These are phyloP conservation scores for Amiota minor DNA, from an alignment of 2,888 invertebrate genomes.

Conservation along the genomic window DNA sequence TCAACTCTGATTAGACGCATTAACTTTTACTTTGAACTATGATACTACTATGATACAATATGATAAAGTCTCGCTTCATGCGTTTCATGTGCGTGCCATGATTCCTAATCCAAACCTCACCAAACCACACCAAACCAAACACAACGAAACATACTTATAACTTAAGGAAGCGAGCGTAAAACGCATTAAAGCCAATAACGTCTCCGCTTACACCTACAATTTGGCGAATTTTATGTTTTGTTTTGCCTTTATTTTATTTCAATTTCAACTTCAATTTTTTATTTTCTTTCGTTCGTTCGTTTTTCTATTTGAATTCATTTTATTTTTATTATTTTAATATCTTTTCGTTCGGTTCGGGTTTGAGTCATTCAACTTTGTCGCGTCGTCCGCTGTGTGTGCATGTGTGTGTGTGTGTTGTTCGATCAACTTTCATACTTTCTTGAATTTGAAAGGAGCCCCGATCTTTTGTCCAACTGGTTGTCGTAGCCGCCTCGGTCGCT, in stretches of 20 bases:
- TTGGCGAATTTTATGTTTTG: slow-evolving; percentile 16
- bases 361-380: slow-evolving; percentile 26
- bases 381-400: background rate
- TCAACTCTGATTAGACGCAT: background rate
- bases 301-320: background rate
- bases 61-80: background rate
- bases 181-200: background rate
- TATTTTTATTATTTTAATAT: slow-evolving; percentile 1
- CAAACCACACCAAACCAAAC: background rate
- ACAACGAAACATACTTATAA: background rate
- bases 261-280: slow-evolving; percentile 20
- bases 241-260: slow-evolving; percentile 14
- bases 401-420: background rate
- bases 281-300: background rate
- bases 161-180: background rate
- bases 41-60: background rate
- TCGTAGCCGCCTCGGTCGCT: slow-evolving; percentile 6
- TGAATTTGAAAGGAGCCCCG: slow-evolving; percentile 26
- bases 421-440: slow-evolving; percentile 28
- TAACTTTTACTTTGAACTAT: slow-evolving; percentile 30
- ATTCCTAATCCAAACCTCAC: background rate
- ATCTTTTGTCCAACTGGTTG: background rate
- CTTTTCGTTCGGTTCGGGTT: slow-evolving; percentile 5
- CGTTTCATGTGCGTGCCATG: slow-evolving; percentile 7
- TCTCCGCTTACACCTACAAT: slow-evolving; percentile 16